A percentile compares a stretch with the other conserved stretches of the same genome.
phyloP scores from a whole-genome alignment of 1,140 invertebrate species.

The Asbolus verrucosus region DNA sequence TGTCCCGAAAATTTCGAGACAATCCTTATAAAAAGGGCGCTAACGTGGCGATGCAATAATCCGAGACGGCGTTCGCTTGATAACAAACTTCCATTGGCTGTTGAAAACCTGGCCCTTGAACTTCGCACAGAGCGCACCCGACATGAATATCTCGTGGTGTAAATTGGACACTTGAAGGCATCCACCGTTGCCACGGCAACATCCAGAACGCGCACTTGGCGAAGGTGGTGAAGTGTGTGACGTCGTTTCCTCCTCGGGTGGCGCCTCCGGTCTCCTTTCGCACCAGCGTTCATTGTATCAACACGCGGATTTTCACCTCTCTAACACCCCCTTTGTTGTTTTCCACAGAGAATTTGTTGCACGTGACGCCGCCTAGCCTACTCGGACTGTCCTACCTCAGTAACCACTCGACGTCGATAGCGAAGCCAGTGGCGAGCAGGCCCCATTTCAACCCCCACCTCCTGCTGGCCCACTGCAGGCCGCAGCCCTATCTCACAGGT shows the following conservation, averaged over 20 bases:
- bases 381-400: constrained; percentile 62
- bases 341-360: constrained; percentile 61
- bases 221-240: constrained; percentile 60
- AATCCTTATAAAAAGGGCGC: no score
- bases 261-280: constrained; percentile 52
- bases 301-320: constrained; percentile 18
- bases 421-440: constrained; percentile 69
- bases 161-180: constrained; percentile 43
- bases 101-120: neutral
- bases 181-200: constrained; percentile 35
- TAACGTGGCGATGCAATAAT: neutral
- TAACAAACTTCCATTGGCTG: no score
- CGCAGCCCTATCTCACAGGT: constrained; percentile 70
- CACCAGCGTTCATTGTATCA: constrained; percentile 40
- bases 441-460: constrained; percentile 68
- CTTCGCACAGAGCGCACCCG: constrained; percentile 6
- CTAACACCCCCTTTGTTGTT: neutral
- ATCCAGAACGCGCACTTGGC: constrained; percentile 42
- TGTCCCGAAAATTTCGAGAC: no score
- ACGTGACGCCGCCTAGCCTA: constrained; percentile 62
- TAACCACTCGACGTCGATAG: constrained; percentile 64
- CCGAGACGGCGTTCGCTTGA: neutral
- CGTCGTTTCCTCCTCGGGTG: constrained; percentile 60
- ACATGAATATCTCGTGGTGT: constrained; percentile 28
- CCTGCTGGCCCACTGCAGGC: constrained; percentile 68